Evolutionary conservation across 2,113 vertebrate genomes (phyloP).

Genomic region (Semnornis frantzii): DNA sequence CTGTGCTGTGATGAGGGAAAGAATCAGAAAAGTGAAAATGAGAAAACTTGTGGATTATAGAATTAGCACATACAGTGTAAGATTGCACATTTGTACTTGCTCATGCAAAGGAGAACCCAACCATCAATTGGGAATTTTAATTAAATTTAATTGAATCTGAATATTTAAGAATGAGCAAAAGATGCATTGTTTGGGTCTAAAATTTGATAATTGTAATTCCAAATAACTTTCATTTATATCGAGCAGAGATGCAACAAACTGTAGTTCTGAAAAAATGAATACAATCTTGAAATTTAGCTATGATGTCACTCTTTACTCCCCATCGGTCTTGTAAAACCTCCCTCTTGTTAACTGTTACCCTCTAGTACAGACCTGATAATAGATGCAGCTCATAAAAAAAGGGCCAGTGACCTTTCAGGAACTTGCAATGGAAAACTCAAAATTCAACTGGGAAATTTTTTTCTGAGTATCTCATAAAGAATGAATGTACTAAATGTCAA

Average conservation of each 20-base stretch:
- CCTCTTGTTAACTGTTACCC: not conserved
- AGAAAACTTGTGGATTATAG: too few relatives aligned
- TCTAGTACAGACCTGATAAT: not conserved
- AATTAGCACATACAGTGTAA: not conserved
- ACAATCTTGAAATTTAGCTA: not conserved
- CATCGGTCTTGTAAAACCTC: not conserved
- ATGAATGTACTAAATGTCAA: constrained; percentile 44
- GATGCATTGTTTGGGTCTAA: not conserved
- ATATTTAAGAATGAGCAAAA: not conserved
- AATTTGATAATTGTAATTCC: not conserved
- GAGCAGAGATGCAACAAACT: not conserved
- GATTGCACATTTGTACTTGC: not conserved
- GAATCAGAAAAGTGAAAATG: too few relatives aligned
- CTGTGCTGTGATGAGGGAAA: too few relatives aligned
- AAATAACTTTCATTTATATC: not conserved
- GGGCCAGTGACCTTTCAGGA: constrained; percentile 26
- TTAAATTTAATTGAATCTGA: not conserved
- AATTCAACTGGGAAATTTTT: constrained; percentile 28
- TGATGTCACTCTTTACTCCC: not conserved
- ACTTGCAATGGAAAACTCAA: constrained; percentile 12
- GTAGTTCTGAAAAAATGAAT: not conserved
- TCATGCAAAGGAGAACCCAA: not conserved
- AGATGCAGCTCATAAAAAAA: constrained; percentile 12
- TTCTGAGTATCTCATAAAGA: constrained; percentile 11
- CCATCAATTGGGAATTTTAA: not conserved